Percentiles rank a stretch among this genome's conserved stretches.
phyloP scores from a whole-genome alignment of 2,888 invertebrate species.

The Sarcophaga rosellei region DNA sequence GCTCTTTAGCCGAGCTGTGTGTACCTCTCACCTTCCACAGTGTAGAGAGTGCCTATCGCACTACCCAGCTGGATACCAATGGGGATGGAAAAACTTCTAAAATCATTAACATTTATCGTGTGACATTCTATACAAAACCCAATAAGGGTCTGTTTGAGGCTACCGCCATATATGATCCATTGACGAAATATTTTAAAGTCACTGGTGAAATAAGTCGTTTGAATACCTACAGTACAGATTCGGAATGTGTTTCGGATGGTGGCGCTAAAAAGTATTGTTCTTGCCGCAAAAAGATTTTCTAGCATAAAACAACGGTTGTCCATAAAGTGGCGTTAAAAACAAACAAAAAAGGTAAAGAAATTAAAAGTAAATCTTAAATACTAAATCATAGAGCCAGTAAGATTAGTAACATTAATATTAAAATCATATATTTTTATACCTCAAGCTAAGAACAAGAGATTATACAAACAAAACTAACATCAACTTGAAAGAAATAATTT shows the following conservation, averaged over 20 bases:
- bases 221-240: slow-evolving; percentile 82
- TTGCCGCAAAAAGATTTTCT: slow-evolving; percentile 77
- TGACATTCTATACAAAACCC: slow-evolving; percentile 87
- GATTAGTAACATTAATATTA: neutral
- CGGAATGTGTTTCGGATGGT: slow-evolving; percentile 82
- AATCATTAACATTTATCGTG: slow-evolving; percentile 83
- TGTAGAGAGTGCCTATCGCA: slow-evolving; percentile 83
- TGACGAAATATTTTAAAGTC: slow-evolving; percentile 80
- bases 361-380: slow-evolving; percentile 5
- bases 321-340: slow-evolving; percentile 49
- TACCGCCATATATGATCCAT: slow-evolving; percentile 83
- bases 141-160: slow-evolving; percentile 87
- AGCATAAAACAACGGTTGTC: slow-evolving; percentile 58
- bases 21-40: slow-evolving; percentile 82
- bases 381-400: neutral
- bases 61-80: slow-evolving; percentile 66
- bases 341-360: slow-evolving; percentile 25
- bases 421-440: slow-evolving; percentile 51
- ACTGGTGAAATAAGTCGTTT: slow-evolving; percentile 85
- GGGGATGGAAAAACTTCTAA: slow-evolving; percentile 51
- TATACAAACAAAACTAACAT: too few relatives aligned
- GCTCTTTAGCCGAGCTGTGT: slow-evolving; percentile 81
- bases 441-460: neutral
- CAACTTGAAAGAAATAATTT: too few relatives aligned
- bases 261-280: slow-evolving; percentile 84